Evolutionary conservation across 2,797 vertebrate species (phyloP), one percentile per base, ranked within the genome.

Genomic region (Pseudochaenichthys georgianus): DNA sequence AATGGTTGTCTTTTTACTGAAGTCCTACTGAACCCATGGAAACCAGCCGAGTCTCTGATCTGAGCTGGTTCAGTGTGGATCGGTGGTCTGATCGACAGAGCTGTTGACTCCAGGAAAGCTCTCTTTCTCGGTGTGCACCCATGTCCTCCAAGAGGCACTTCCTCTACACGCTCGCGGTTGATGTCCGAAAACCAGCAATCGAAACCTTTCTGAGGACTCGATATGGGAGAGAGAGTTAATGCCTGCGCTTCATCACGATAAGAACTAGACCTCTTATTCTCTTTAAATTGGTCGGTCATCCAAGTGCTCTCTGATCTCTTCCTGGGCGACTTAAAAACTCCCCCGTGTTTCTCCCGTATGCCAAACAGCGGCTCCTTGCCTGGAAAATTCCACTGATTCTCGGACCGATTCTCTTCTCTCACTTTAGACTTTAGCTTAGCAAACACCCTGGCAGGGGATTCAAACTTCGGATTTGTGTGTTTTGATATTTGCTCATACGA

Each of bases 381-480:
- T 2, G 19, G n/a, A 3, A 16, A 50, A 9, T 13, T n/a, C 12
- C 21, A 23, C 7, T 57, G 43, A 2, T 16, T 65, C 5, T 41
- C 51, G 57, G 38, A 62, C 64, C 42, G 15, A n/a, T 47, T 42
- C 34, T 91, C 80, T 47, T n/a, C 85, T 52, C 87, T 75, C 8
- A 95, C 86, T 77, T 89, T 94, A 3, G 89, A 91, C 65, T 95
- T 95, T 2, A 96, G 75, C 64, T 85, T 92, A 0, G 95, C 94
- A 70, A 96, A 96, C 1, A 95, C 78, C 68, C 93, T 95, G 1
- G 94, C 95, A 0, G 95, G 95, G 17, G 94, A 93, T 11, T 93
- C 86, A 15, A 64, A 17, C 0, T 3, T 17, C 3, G 52, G 0
- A 2, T 54, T 72, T 0, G 13, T 1, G 2, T 64, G 45, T 9